Evolutionary conservation across 2,113 vertebrate genomes (phyloP), one percentile per base, ranked within the genome.

Genomic region (Mohoua ochrocephala): DNA sequence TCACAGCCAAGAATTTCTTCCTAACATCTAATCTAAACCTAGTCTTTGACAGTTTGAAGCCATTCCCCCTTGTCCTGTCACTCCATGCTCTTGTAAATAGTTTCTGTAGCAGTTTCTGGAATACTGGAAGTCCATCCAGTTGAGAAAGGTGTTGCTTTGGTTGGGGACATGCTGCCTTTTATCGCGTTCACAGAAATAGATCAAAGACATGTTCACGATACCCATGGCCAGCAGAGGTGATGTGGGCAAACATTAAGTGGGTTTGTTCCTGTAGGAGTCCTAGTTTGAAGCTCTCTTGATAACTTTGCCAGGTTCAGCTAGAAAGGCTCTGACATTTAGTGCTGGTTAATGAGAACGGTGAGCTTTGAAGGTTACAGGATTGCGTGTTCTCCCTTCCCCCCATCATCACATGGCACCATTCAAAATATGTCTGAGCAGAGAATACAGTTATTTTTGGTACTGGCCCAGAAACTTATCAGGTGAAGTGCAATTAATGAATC

Each of bases 401-500:
- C 64, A 31, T 27, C 73, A 44, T 96, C 96, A 95, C 88, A 91
- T 90, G 92, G 21, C 60, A 74, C 96, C 84, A 78, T 90, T 91
- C 73, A 84, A 96, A 93, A 84, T 84, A 92, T 87, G 83, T 93
- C 90, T 96, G 96, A 92, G 92, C 64, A 60, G 64, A 71, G 64
- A 86, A 91, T 86, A 78, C 71, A 81, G 95, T 96, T 96, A 96
- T 96, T 94, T 94, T 93, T 96, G 92, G 85, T 91, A 64, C 85
- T 71, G 68, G 74, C 76, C 92, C 92, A 96, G 96, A 87, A 92
- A 91, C 73, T 96, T 96, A 96, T 93, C 93, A 96, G 96, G 93
- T 97, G 95, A 95, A 93, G n/a, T 92, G 83, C 80, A 94, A 91
- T 96, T 96, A 97, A 96, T 94, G 79, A 95, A 96, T 93, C 88